Evolutionary conservation across 2,888 invertebrate species (phyloP).

Genomic region (Xestia ashworthii): DNA sequence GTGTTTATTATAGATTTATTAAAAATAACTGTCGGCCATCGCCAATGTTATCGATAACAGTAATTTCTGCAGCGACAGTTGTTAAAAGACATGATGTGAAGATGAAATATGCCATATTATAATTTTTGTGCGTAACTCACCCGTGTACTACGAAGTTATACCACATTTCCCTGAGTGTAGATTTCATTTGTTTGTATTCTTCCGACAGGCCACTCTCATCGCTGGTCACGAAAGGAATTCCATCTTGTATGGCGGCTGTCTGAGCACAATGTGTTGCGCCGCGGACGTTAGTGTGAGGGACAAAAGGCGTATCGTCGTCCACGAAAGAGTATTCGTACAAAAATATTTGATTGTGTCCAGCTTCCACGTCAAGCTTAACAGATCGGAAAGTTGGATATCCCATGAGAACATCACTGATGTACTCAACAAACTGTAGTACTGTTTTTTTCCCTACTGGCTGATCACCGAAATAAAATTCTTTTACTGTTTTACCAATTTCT

Average conservation of each 20-base stretch:
- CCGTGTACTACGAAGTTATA: conserved; percentile 67
- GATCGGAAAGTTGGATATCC: conserved; percentile 70
- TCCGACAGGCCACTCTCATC: conserved; percentile 54
- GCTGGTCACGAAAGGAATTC: conserved; percentile 12
- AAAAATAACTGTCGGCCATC: not conserved
- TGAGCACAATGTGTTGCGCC: conserved; percentile 75
- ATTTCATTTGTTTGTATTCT: conserved; percentile 63
- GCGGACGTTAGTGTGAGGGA: conserved; percentile 68
- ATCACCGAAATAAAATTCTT: conserved; percentile 76
- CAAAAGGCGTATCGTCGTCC: conserved; percentile 64
- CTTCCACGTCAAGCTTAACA: conserved; percentile 64
- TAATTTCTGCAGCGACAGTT: not conserved
- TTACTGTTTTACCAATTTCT: conserved; percentile 64
- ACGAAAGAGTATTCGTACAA: conserved; percentile 76
- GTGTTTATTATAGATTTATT: not conserved
- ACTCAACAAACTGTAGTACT: conserved; percentile 66
- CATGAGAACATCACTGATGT: conserved; percentile 78
- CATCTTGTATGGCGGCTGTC: conserved; percentile 57
- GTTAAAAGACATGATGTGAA: not conserved
- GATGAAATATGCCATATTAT: no score
- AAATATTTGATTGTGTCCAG: conserved; percentile 71
- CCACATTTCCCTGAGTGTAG: conserved; percentile 63
- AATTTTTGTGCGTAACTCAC: conserved; percentile 58
- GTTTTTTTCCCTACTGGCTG: conserved; percentile 59
- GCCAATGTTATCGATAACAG: not conserved